phyloP scores from a whole-genome alignment of 2,113 vertebrate genomes.

The Suncus etruscus region DNA sequence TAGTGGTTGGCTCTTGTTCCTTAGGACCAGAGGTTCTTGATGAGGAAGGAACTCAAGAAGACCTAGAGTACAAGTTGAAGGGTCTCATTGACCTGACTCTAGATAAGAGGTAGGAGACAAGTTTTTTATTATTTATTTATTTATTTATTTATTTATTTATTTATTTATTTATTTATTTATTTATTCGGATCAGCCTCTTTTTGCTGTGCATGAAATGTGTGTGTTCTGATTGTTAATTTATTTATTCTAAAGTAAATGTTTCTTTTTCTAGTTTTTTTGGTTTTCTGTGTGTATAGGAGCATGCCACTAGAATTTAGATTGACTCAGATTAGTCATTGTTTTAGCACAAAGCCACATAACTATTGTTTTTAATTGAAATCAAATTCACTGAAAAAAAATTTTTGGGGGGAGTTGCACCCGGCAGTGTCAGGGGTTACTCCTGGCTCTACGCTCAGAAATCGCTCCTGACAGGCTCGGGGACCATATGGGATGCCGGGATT shows the following conservation, averaged over 20 bases:
- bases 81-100: conserved; percentile 96
- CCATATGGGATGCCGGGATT: too few relatives aligned
- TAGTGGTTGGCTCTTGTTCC: conserved; percentile 47
- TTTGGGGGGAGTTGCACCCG: too few relatives aligned
- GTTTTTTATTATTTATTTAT: conserved; percentile 4
- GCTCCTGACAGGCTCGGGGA: too few relatives aligned
- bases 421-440: too few relatives aligned
- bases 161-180: background rate
- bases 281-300: background rate
- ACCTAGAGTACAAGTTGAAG: conserved; percentile 97
- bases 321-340: conserved; percentile 40
- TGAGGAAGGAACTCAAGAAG: conserved; percentile 95
- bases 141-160: conserved; percentile 30
- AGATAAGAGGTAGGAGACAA: conserved; percentile 93
- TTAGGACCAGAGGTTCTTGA: conserved; percentile 92
- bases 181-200: background rate
- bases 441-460: too few relatives aligned
- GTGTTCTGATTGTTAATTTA: background rate
- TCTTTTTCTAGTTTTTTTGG: background rate
- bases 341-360: background rate
- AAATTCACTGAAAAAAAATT: conserved; percentile 36
- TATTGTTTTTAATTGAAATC: conserved; percentile 27
- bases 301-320: background rate
- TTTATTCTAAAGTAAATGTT: background rate
- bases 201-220: background rate